Conservation (phyloP, 2,888 invertebrate genomes). For the Eupeodes luniger region DNA sequence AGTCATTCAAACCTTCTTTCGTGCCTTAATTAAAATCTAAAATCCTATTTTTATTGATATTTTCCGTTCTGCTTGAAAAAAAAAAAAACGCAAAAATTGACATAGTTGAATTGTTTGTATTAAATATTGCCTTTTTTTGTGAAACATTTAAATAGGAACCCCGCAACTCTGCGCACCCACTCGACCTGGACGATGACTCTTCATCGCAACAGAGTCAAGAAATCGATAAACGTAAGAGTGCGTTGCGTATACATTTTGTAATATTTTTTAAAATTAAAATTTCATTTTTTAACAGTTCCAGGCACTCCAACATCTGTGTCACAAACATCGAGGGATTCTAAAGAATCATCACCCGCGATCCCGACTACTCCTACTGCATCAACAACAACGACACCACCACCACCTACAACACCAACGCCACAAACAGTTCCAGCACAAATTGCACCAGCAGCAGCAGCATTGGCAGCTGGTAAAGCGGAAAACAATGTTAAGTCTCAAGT, state of each 20-base stretch:
- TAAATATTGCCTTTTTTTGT: conserved; percentile 14
- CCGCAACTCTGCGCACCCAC: conserved; percentile 94
- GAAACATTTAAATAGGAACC: conserved; percentile 87
- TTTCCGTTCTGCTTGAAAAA: conserved; percentile 56
- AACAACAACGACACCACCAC: conserved; percentile 53
- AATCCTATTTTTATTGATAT: conserved; percentile 42
- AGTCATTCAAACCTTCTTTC: conserved; percentile 30
- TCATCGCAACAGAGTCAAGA: conserved; percentile 93
- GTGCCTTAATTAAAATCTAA: not conserved
- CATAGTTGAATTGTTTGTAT: not conserved
- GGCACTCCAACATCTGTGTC: conserved; percentile 84
- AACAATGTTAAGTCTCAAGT: conserved; percentile 69
- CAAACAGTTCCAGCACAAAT: conserved; percentile 41
- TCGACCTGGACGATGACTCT: conserved; percentile 96
- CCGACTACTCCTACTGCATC: conserved; percentile 65
- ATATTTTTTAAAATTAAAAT: conserved; percentile 31
- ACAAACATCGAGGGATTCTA: conserved; percentile 81
- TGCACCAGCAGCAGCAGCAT: conserved; percentile 78
- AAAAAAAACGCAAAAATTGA: not conserved
- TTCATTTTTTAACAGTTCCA: conserved; percentile 80
- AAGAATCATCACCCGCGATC: conserved; percentile 79
- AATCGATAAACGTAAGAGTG: conserved; percentile 88
- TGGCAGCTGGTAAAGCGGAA: conserved; percentile 81
- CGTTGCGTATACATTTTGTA: not conserved
- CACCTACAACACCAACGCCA: conserved; percentile 76